Conservation (phyloP, 30 jellyfish, hydroid and myxozoan species). For the Rhopilema esculentum region DNA sequence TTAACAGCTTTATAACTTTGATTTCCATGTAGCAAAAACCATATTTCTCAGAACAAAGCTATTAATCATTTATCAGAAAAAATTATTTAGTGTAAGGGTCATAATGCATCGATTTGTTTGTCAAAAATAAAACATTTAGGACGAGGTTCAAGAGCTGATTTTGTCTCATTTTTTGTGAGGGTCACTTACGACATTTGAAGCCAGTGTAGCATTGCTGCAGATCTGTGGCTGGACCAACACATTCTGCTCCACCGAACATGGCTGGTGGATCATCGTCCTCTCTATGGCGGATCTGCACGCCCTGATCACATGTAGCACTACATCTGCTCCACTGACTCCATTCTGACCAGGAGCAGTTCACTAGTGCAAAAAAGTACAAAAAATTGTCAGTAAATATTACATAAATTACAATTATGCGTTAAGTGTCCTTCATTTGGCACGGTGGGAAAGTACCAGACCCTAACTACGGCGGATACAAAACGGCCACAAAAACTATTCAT, state of each 20-base stretch:
- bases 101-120: too few species aligned
- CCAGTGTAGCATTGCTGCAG: conserved; percentile 58
- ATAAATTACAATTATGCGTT: neutral
- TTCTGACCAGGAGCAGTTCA: conserved; percentile 83
- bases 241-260: conserved; percentile 85
- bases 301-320: conserved; percentile 84
- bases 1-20: too few species aligned
- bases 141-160: too few species aligned
- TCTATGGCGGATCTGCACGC: conserved; percentile 78
- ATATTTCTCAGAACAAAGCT: too few species aligned
- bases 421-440: too few species aligned
- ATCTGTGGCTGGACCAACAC: conserved; percentile 74
- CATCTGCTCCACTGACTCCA: conserved; percentile 96
- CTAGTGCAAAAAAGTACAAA: conserved; percentile 24
- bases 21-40: too few species aligned
- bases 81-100: too few species aligned
- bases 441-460: too few species aligned
- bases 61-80: too few species aligned
- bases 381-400: neutral
- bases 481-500: too few species aligned
- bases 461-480: too few species aligned
- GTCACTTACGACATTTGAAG: conserved; percentile 64
- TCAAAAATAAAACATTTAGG: too few species aligned
- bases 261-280: conserved; percentile 83
- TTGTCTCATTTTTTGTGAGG: neutral